phyloP scores from a whole-genome alignment of 2,888 invertebrate genomes.

The Cosmia trapezina region DNA sequence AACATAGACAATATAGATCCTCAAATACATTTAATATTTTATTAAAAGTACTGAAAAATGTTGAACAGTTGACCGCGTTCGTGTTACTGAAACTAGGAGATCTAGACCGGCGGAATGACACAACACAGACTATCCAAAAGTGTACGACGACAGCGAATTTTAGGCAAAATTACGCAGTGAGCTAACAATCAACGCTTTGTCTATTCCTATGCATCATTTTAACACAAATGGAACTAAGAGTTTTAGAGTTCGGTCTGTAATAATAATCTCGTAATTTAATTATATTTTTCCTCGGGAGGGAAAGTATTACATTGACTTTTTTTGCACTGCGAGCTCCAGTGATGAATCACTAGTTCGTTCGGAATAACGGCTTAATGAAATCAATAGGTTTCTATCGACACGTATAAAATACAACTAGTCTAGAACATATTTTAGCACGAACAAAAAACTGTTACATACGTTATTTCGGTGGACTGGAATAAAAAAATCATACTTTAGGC shows the following conservation, averaged over 20 bases:
- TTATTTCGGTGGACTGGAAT: neutral
- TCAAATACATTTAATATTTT: conserved; percentile 80
- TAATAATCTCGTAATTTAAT: conserved; percentile 50
- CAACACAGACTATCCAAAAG: conserved; percentile 48
- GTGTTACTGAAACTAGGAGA: conserved; percentile 65
- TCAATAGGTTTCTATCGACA: conserved; percentile 53
- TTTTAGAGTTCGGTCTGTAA: conserved; percentile 17
- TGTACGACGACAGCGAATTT: conserved; percentile 48
- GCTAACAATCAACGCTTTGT: conserved; percentile 36
- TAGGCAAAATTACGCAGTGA: conserved; percentile 37
- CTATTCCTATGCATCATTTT: conserved; percentile 30
- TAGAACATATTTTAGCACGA: conserved; percentile 4
- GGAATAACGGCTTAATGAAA: conserved; percentile 54
- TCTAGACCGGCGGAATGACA: conserved; percentile 49
- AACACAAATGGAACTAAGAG: conserved; percentile 22
- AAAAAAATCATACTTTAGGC: neutral
- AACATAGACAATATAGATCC: conserved; percentile 77
- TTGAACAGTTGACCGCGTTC: conserved; percentile 57
- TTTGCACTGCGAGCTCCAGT: conserved; percentile 43
- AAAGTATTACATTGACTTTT: conserved; percentile 29
- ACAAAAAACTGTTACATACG: conserved; percentile 13
- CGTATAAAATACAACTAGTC: conserved; percentile 34
- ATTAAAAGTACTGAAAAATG: conserved; percentile 68
- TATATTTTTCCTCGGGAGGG: conserved; percentile 34
- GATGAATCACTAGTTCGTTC: conserved; percentile 53